Percentiles rank a stretch among this genome's conserved stretches.
Evolutionary conservation across 2,113 vertebrate genomes (phyloP).

Genomic region (Gadus chalcogrammus): DNA sequence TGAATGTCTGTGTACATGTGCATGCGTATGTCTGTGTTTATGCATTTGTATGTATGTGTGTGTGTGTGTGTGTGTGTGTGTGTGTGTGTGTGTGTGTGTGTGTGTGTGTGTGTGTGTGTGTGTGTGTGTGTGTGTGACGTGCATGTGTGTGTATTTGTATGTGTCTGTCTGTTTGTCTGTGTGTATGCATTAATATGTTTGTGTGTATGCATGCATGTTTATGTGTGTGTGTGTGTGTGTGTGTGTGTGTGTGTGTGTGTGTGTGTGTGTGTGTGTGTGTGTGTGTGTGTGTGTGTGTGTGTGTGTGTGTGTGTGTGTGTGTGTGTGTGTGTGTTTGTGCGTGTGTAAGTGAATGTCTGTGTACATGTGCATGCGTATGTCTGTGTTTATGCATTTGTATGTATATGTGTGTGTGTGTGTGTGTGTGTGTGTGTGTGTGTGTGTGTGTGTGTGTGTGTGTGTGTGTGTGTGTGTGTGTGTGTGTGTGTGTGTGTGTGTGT

Average conservation of each 20-base stretch:
- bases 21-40: no score
- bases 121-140: constrained; percentile 19
- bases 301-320: constrained; percentile 5
- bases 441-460: constrained; percentile 21
- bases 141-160: constrained; percentile 19
- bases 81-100: constrained; percentile 22
- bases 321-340: no score
- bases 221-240: not conserved
- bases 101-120: not conserved
- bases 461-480: constrained; percentile 4
- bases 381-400: not conserved
- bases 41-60: not conserved
- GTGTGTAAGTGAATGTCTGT: no score
- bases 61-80: not conserved
- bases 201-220: not conserved
- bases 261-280: constrained; percentile 8
- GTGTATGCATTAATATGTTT: not conserved
- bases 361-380: no score
- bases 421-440: constrained; percentile 4
- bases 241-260: not conserved
- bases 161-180: no score
- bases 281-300: constrained; percentile 20
- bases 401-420: not conserved
- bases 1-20: no score
- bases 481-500: constrained; percentile 23